phyloP scores from a whole-genome alignment of 2,888 invertebrate species.

The Lampropteryx suffumata region DNA sequence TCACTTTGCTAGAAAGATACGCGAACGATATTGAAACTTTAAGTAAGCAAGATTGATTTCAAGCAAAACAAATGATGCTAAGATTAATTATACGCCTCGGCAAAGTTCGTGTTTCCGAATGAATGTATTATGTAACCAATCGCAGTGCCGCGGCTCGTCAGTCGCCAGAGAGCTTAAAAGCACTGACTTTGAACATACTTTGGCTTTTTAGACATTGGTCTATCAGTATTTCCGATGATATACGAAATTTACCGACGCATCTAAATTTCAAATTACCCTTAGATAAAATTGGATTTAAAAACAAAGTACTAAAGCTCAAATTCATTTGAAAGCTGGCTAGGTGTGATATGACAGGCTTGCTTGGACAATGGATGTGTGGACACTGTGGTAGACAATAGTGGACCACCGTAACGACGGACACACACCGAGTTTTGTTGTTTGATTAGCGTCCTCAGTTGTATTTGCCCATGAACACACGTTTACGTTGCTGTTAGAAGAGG shows the following conservation, averaged over 20 bases:
- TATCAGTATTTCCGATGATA: not conserved
- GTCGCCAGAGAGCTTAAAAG: no score
- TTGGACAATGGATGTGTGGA: slow-evolving; percentile 45
- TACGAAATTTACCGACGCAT: not conserved
- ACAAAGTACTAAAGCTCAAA: not conserved
- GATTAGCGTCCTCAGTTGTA: slow-evolving; percentile 58
- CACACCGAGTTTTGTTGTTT: slow-evolving; percentile 63
- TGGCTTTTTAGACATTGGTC: no score
- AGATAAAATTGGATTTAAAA: not conserved
- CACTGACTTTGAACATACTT: no score
- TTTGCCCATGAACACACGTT: slow-evolving; percentile 53
- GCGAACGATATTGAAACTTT: not conserved
- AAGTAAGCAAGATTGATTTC: not conserved
- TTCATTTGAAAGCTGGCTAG: not conserved
- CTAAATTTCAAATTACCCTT: not conserved
- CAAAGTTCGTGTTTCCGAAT: no score
- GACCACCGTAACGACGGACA: slow-evolving; percentile 63
- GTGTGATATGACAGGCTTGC: not conserved
- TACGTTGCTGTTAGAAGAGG: slow-evolving; percentile 28
- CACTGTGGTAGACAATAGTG: slow-evolving; percentile 55
- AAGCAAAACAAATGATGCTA: no score
- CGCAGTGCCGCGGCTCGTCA: no score
- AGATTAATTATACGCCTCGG: no score
- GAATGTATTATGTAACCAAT: no score
- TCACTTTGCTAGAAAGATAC: no score